phyloP scores from a whole-genome alignment of 2,888 invertebrate genomes.

The Limnephilus auricula region DNA sequence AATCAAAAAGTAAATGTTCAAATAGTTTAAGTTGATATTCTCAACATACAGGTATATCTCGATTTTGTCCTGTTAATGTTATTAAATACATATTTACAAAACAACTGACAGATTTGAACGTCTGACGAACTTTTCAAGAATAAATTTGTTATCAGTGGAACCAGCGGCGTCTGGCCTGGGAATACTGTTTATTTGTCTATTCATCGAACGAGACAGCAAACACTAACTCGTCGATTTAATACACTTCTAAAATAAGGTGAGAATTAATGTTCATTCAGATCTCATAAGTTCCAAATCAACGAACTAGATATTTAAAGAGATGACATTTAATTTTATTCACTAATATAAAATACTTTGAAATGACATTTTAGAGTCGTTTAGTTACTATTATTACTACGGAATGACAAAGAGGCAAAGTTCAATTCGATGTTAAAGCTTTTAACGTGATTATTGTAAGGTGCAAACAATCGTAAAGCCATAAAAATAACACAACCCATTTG shows the following conservation, averaged over 20 bases:
- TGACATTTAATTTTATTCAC: neutral
- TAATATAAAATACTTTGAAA: neutral
- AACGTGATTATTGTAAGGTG: neutral
- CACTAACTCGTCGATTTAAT: neutral
- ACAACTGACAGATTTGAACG: neutral
- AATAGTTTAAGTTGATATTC: slow-evolving; percentile 2
- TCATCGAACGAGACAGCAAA: neutral
- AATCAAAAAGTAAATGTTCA: slow-evolving; percentile 7
- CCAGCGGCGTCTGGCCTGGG: neutral
- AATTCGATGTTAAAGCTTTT: neutral
- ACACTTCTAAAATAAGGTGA: neutral
- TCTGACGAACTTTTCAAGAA: neutral
- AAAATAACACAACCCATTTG: slow-evolving; percentile 5
- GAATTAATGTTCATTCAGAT: neutral
- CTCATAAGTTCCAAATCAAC: neutral
- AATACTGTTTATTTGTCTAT: neutral
- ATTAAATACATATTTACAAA: neutral
- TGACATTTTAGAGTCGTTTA: neutral
- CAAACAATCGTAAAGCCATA: slow-evolving; percentile 5
- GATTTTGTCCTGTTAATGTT: neutral
- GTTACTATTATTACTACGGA: neutral
- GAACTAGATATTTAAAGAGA: neutral
- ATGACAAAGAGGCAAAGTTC: neutral
- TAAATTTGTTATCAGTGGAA: neutral
- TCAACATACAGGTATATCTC: neutral